phyloP scores from a whole-genome alignment of 1,140 invertebrate species.

The Zaprionus vittiger region DNA sequence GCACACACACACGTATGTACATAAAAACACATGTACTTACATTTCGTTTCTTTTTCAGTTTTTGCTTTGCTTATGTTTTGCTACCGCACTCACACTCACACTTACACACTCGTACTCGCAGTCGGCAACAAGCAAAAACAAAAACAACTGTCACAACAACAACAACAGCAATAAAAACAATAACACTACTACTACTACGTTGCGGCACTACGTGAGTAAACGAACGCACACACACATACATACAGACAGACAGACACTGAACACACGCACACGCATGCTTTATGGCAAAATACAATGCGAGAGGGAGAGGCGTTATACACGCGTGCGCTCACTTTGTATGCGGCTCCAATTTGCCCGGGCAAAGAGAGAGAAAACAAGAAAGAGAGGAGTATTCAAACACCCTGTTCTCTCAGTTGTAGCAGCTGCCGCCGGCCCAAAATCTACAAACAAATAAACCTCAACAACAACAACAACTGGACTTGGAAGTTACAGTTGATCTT shows the following conservation, averaged over 20 bases:
- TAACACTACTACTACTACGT: slow-evolving; percentile 76
- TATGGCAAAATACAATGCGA: slow-evolving; percentile 43
- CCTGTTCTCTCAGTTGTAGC: slow-evolving; percentile 26
- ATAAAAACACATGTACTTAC: slow-evolving; percentile 44
- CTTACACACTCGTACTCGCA: slow-evolving; percentile 36
- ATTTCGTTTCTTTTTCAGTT: slow-evolving; percentile 68
- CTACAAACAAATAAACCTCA: slow-evolving; percentile 17
- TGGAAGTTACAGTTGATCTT: slow-evolving; percentile 25
- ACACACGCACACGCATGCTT: slow-evolving; percentile 34
- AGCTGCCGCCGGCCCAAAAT: slow-evolving; percentile 37
- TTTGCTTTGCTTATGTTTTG: slow-evolving; percentile 80
- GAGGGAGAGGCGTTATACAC: slow-evolving; percentile 32
- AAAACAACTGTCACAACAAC: slow-evolving; percentile 57
- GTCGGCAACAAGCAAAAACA: slow-evolving; percentile 73
- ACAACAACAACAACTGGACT: background rate
- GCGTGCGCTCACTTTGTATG: slow-evolving; percentile 44
- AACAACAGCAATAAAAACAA: slow-evolving; percentile 73
- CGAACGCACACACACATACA: slow-evolving; percentile 45
- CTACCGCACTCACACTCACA: slow-evolving; percentile 50
- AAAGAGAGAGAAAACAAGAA: slow-evolving; percentile 10
- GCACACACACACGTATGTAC: slow-evolving; percentile 15
- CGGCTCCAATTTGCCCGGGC: slow-evolving; percentile 48
- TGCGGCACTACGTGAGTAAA: slow-evolving; percentile 72
- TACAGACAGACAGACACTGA: slow-evolving; percentile 28
- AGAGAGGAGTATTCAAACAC: background rate